Base-by-base conservation (phyloP, 2,888 invertebrate genomes). In the Aphidoletes aphidimyza region DNA sequence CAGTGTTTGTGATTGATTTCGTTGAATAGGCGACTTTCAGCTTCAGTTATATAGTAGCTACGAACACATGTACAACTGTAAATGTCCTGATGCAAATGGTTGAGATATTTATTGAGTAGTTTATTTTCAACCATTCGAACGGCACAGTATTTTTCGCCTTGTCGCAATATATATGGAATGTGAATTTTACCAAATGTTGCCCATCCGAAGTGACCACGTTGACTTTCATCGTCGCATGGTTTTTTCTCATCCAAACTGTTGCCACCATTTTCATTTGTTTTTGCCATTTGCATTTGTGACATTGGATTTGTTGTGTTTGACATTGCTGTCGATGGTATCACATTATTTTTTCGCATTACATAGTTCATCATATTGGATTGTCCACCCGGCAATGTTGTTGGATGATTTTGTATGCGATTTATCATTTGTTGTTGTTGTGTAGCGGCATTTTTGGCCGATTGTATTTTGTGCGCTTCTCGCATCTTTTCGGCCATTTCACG, bases 1-100 rank as follows among this genome's bases (percentile, higher is more conserved):
- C 97, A 97, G 89, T 98, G 98, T 89, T 95, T 95, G 86, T 93
- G 92, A 90, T 98, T 98, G 87, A 98, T 97, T 90, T 98, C 98
- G 88, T 96, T 97, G 83, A 98, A 92, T 30, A 98, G 91, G 86
- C 95, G 93, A 84, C 97, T 95, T 90, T 98, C 98, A 0, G 94
- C 93, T 86, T 96, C 96, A 0, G 97, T 97, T 86, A 98, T 96
- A 89, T 96, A 98, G 90, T 97, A 97, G 91, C 97, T 97, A 87
- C 96, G 93, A 87, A 98, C 95, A 89, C 96, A 96, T 19, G 96
- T 96, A 90, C 97, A 97, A 86, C 95, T 96, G 90, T 96, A 96
- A 86, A 97, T 95, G 88, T 96, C 96, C 86, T 95, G 94, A 89
- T 97, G 97, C 84, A 97, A 92, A 89, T 95, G 95, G 89, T 94